A percentile compares a stretch with the other conserved stretches of the same genome.
Evolutionary conservation across 2,888 invertebrate genomes (phyloP).

Genomic region (Pachycephus smyrnensis): DNA sequence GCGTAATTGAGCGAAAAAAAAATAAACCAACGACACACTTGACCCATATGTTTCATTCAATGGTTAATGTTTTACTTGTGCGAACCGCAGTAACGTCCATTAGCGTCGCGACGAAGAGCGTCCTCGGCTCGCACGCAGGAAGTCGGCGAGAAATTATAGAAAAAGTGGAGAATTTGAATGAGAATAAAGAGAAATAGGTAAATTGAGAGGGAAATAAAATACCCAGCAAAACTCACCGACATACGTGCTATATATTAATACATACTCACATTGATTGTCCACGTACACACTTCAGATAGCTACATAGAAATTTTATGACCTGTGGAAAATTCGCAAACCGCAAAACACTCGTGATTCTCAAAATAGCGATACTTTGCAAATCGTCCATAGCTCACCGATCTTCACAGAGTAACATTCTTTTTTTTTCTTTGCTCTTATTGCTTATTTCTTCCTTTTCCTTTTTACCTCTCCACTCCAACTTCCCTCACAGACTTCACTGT

Average conservation of each 20-base stretch:
- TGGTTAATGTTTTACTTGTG: not conserved
- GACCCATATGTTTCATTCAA: not conserved
- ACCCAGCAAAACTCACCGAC: not conserved
- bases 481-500: not conserved
- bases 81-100: not conserved
- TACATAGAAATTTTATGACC: not conserved
- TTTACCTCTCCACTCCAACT: not conserved
- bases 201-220: not conserved
- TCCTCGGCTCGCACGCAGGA: not conserved
- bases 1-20: constrained; percentile 8
- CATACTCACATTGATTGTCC: not conserved
- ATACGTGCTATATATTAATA: not conserved
- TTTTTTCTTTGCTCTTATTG: not conserved
- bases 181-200: not conserved
- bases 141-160: not conserved
- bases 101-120: not conserved
- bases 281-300: not conserved
- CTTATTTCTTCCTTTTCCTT: not conserved
- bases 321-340: not conserved
- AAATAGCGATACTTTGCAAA: not conserved
- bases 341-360: not conserved
- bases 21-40: not conserved
- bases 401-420: not conserved
- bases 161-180: not conserved
- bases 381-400: not conserved